Conservation (phyloP, 2,113 vertebrate genomes). For the Eclectus roratus region DNA sequence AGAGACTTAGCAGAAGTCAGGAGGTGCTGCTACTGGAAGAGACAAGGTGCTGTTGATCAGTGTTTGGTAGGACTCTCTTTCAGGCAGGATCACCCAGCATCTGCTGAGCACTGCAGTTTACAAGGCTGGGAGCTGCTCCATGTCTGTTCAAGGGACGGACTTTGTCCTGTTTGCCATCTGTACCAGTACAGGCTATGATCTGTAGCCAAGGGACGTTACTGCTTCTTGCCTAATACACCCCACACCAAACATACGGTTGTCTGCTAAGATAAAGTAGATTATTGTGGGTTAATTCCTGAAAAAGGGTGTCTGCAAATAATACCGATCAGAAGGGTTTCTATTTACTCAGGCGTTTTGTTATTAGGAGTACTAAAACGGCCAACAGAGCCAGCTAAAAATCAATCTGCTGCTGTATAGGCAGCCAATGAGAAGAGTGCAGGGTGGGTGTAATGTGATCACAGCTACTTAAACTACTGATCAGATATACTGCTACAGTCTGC, state of each 20-base stretch:
- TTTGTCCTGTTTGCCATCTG: not conserved
- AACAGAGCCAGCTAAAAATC: constrained; percentile 34
- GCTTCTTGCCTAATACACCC: not conserved
- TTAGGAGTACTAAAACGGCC: constrained; percentile 1
- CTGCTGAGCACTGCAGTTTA: not conserved
- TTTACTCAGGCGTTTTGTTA: not conserved
- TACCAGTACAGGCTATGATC: not conserved
- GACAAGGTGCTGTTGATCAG: not conserved
- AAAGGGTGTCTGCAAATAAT: not conserved
- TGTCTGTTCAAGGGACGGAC: not conserved
- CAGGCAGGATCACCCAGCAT: not conserved
- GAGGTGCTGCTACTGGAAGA: not conserved
- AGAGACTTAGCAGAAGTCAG: not conserved
- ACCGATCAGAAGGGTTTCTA: not conserved
- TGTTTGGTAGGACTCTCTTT: not conserved
- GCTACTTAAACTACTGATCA: constrained; percentile 9
- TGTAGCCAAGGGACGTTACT: not conserved
- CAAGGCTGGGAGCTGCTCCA: not conserved
- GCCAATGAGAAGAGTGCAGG: not conserved
- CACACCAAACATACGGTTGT: not conserved
- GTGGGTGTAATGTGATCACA: constrained; percentile 32
- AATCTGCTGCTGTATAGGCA: not conserved
- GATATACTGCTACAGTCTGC: not conserved
- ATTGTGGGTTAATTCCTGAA: not conserved
- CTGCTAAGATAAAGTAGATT: not conserved